Evolutionary conservation across 2,888 invertebrate species (phyloP).

Genomic region (Agonum fuliginosum): DNA sequence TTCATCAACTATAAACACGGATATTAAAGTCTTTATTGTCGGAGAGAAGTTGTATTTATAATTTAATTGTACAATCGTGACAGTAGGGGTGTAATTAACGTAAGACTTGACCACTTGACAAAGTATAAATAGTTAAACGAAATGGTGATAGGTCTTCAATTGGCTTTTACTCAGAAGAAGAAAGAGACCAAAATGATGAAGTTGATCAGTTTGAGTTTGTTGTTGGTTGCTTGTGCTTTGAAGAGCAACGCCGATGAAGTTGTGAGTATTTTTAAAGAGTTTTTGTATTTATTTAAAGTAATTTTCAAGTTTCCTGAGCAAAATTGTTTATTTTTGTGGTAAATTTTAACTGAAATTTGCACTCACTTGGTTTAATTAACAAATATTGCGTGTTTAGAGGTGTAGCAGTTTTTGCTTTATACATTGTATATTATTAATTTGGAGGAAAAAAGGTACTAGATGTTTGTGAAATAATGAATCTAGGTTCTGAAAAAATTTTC

Average conservation of each 20-base stretch:
- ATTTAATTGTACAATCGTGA: constrained; percentile 36
- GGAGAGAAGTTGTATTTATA: constrained; percentile 5
- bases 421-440: too few relatives aligned
- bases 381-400: too few relatives aligned
- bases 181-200: neutral
- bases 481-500: too few relatives aligned
- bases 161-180: neutral
- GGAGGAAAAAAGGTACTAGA: too few relatives aligned
- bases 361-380: too few relatives aligned
- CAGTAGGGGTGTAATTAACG: neutral
- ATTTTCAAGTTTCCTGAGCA: too few relatives aligned
- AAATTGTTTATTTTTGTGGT: too few relatives aligned
- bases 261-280: neutral
- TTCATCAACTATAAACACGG: constrained; percentile 12
- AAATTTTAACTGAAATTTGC: too few relatives aligned
- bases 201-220: neutral
- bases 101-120: neutral
- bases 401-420: too few relatives aligned
- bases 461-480: too few relatives aligned
- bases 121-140: constrained; percentile 1
- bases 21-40: neutral
- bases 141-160: neutral
- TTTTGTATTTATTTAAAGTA: too few relatives aligned
- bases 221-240: neutral
- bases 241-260: neutral